phyloP scores from a whole-genome alignment of 2,113 vertebrate species.

The Pholis gunnellus region DNA sequence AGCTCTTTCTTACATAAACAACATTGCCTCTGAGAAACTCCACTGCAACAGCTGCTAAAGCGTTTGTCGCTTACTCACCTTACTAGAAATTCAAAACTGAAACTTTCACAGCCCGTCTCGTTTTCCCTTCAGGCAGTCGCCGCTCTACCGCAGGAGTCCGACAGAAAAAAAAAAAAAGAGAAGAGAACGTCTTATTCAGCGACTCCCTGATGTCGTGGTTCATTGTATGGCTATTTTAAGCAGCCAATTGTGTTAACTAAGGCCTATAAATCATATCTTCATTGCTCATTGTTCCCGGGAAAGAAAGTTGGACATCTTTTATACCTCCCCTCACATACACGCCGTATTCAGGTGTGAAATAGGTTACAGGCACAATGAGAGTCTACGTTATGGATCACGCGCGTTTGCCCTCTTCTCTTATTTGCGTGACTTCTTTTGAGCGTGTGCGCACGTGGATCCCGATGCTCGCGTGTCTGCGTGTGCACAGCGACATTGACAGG shows the following conservation, averaged over 20 bases:
- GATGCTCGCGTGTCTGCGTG: background rate
- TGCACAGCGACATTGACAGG: conserved; percentile 2
- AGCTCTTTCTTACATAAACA: background rate
- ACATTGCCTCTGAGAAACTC: background rate
- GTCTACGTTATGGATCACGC: conserved; percentile 1
- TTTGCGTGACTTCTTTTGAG: background rate
- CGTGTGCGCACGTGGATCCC: background rate
- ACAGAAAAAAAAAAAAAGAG: conserved; percentile 7
- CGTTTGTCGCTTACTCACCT: background rate
- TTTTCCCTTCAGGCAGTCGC: conserved; percentile 9
- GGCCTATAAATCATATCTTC: conserved; percentile 25
- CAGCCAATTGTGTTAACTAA: conserved; percentile 11
- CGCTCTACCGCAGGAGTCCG: background rate
- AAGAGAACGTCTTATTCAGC: background rate
- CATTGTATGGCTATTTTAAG: conserved; percentile 38
- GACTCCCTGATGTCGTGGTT: background rate
- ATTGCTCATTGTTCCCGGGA: conserved; percentile 13
- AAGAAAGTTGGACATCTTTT: conserved; percentile 22
- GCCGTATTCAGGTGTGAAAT: conserved; percentile 17
- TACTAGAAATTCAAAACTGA: conserved; percentile 9
- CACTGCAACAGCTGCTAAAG: background rate
- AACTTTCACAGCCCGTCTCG: background rate
- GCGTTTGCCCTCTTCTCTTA: background rate
- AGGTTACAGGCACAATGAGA: conserved; percentile 8
- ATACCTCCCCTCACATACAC: background rate